Percentiles rank a stretch among this genome's conserved stretches.
These are phyloP conservation scores for Alligator sinensis DNA, from an alignment of 2,113 vertebrate species.

Conservation along the genomic window DNA sequence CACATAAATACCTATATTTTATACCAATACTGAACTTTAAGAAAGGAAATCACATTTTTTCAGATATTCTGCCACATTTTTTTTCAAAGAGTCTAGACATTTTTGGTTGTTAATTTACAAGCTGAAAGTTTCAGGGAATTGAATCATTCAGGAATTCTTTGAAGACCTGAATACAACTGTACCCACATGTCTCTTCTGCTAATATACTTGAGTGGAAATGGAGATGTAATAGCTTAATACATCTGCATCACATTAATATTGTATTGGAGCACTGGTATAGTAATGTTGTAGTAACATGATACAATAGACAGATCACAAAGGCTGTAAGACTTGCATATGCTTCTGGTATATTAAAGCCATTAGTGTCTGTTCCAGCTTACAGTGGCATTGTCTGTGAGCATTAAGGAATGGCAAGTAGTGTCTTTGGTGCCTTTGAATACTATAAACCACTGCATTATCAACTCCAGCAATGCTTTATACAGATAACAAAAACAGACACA, in stretches of 20 bases:
- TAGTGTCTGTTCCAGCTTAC: slow-evolving; percentile 23
- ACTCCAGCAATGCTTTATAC: not conserved
- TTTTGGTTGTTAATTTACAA: slow-evolving; percentile 46
- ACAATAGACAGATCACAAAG: slow-evolving; percentile 23
- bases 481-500: slow-evolving; percentile 58
- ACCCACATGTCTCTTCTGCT: slow-evolving; percentile 33
- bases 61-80: not conserved
- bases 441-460: slow-evolving; percentile 28
- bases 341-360: slow-evolving; percentile 48
- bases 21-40: not conserved
- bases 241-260: slow-evolving; percentile 57
- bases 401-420: not conserved
- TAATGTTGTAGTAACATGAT: slow-evolving; percentile 20
- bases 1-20: not conserved
- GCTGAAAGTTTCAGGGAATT: slow-evolving; percentile 49
- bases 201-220: slow-evolving; percentile 42
- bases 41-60: not conserved
- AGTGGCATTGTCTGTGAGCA: not conserved
- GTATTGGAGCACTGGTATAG: not conserved
- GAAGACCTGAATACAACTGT: slow-evolving; percentile 28
- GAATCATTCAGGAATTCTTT: slow-evolving; percentile 40
- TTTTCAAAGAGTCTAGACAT: slow-evolving; percentile 41
- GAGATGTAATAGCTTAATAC: slow-evolving; percentile 51
- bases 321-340: slow-evolving; percentile 7
- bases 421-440: not conserved